A percentile compares a stretch with the other conserved stretches of the same genome.
phyloP scores from a whole-genome alignment of 2,797 vertebrate genomes.

The Pangasius mekongensis region DNA sequence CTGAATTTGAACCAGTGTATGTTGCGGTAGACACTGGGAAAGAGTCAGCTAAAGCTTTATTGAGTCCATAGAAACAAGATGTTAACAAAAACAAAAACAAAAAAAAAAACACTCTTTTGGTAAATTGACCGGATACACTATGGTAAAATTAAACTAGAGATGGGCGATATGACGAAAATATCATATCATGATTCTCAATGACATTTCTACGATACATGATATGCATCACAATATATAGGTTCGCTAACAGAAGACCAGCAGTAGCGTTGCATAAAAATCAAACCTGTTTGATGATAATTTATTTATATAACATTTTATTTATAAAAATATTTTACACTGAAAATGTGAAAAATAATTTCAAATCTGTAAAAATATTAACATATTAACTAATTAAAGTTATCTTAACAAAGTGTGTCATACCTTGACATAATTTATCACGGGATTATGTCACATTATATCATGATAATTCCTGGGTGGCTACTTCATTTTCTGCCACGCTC shows the following conservation, averaged over 20 bases:
- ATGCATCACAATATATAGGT: background rate
- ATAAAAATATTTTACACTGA: background rate
- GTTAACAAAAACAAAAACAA: background rate
- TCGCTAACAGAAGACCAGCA: background rate
- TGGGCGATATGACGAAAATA: background rate
- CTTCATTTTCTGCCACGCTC: slow-evolving; percentile 75
- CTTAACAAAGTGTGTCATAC: background rate
- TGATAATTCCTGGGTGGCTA: slow-evolving; percentile 46
- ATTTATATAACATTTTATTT: background rate
- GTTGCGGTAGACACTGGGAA: background rate
- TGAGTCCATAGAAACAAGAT: background rate
- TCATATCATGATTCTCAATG: background rate
- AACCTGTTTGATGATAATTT: background rate
- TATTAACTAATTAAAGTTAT: background rate
- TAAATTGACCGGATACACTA: background rate
- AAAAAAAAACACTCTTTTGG: too few relatives aligned
- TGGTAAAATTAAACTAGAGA: background rate
- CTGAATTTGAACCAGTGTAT: slow-evolving; percentile 17
- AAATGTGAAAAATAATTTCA: background rate
- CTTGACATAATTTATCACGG: background rate
- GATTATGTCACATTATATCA: background rate
- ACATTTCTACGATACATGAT: background rate
- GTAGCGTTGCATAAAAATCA: background rate
- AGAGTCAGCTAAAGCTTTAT: slow-evolving; percentile 16
- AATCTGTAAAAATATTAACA: background rate